Base-by-base conservation (phyloP, 2,888 invertebrate species). In the Noctua janthina region DNA sequence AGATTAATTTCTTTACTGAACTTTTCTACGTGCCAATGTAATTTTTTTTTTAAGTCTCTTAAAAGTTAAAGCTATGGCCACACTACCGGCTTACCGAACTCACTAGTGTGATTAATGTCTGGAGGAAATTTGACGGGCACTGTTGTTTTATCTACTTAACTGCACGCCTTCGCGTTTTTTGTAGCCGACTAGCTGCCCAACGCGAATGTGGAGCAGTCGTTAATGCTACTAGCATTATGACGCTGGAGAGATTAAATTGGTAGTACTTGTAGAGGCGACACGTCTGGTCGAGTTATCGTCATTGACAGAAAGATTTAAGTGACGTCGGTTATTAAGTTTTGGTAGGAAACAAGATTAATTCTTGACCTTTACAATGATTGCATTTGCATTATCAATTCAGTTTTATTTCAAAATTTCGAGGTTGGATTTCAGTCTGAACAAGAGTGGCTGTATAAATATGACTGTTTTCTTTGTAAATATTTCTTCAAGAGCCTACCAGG, bases 91-190 rank as follows among this genome's bases (percentile, higher is more conserved):
- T 95, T 95, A 96, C 95, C 94, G 95, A 95, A 95, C 94, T 94
- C 94, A 94, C 95, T 94, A 94, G 95, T 94, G 91, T 96, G 97
- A 96, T 96, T 96, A 96, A 96, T 96, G 96, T 94, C 95, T 93
- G 93, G 93, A 96, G 96, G 94, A 96, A 96, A 96, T 97, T 96
- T 95, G 96, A 96, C 95, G 96, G 96, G 94, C 94, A 96, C 95
- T 96, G 96, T 96, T 96, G 96, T 96, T 96, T 96, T 95, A 96
- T 95, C 94, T 97, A 97, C 96, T 97, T 97, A 96, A 94, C 96
- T 94, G 96, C 96, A 96, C 96, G 96, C 96, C 95, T 94, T 90
- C 91, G 91, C 88, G 89, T 96, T 96, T 96, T 96, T 96, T 95
- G 92, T 87, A 76, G 15, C 46, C 46, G n/a, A 46, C 46, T 49